These are phyloP conservation scores for Ditylenchus weischeri DNA, from an alignment of 2,888 invertebrate genomes.

Conservation along the genomic window DNA sequence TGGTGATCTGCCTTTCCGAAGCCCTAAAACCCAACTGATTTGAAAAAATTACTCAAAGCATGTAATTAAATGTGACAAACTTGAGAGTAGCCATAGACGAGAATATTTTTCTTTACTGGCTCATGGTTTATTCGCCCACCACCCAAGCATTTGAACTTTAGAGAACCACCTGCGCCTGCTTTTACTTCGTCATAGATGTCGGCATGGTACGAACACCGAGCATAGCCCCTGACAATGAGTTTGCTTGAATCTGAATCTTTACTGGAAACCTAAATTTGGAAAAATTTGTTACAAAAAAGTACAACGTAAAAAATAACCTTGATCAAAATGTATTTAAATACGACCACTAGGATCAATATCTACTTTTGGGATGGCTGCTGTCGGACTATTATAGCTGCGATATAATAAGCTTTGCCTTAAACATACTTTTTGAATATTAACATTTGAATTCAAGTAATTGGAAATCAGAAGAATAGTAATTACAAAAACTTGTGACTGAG, in stretches of 20 bases:
- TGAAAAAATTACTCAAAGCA: background rate
- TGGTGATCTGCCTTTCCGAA: slow-evolving; percentile 82
- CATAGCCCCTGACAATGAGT: slow-evolving; percentile 52
- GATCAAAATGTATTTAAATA: slow-evolving; percentile 87
- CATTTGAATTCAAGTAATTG: slow-evolving; percentile 1
- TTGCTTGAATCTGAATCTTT: slow-evolving; percentile 40
- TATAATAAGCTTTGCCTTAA: too few relatives aligned
- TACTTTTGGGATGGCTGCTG: slow-evolving; percentile 63
- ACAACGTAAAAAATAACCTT: slow-evolving; percentile 61
- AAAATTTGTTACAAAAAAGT: background rate
- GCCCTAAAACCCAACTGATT: slow-evolving; percentile 22
- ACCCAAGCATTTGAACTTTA: slow-evolving; percentile 71
- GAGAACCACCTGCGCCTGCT: slow-evolving; percentile 18
- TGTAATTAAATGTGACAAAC: slow-evolving; percentile 57
- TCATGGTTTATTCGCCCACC: slow-evolving; percentile 86
- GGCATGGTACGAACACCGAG: slow-evolving; percentile 63
- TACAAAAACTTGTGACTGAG: background rate
- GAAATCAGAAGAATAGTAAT: background rate
- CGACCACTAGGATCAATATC: slow-evolving; percentile 80
- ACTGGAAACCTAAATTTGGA: slow-evolving; percentile 5
- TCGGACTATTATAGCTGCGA: slow-evolving; percentile 16
- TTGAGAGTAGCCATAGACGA: slow-evolving; percentile 89
- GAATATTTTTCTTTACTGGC: slow-evolving; percentile 72
- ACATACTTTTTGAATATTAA: background rate
- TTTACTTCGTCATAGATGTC: slow-evolving; percentile 73